A percentile compares a stretch with the other conserved stretches of the same genome.
phyloP scores from a whole-genome alignment of 2,113 vertebrate species.

The Erythrolamprus reginae region DNA sequence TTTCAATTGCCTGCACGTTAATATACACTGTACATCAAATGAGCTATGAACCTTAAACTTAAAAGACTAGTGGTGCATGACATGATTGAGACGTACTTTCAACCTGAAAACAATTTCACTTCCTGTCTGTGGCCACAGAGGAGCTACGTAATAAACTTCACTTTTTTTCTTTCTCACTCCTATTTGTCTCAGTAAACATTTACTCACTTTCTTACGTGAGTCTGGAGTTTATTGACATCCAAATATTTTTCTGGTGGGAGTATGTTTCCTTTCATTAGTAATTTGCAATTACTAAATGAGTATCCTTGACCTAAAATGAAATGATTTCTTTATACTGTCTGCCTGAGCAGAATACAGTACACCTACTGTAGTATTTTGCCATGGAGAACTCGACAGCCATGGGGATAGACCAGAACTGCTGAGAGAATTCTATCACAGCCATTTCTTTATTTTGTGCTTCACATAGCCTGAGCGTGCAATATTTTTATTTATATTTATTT shows the following conservation, averaged over 20 bases:
- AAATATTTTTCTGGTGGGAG: constrained; percentile 16
- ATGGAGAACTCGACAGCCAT: neutral
- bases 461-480: neutral
- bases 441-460: neutral
- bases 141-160: constrained; percentile 68
- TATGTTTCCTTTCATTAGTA: constrained; percentile 31
- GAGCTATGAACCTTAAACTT: constrained; percentile 53
- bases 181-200: constrained; percentile 41
- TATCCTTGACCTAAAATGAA: constrained; percentile 28
- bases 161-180: constrained; percentile 25
- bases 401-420: neutral
- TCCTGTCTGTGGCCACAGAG: constrained; percentile 74
- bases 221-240: constrained; percentile 26
- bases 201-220: constrained; percentile 21
- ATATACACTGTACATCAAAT: constrained; percentile 48
- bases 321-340: neutral
- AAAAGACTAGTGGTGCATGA: constrained; percentile 65
- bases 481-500: too few relatives aligned
- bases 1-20: constrained; percentile 35
- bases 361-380: neutral
- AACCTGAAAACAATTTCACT: constrained; percentile 72
- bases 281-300: constrained; percentile 31
- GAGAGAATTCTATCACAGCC: neutral
- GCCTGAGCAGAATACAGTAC: neutral
- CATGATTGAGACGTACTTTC: constrained; percentile 75